These are phyloP conservation scores for Porites cylindrica DNA, from an alignment of 92 coral and sea anemone species.

Conservation along the genomic window DNA sequence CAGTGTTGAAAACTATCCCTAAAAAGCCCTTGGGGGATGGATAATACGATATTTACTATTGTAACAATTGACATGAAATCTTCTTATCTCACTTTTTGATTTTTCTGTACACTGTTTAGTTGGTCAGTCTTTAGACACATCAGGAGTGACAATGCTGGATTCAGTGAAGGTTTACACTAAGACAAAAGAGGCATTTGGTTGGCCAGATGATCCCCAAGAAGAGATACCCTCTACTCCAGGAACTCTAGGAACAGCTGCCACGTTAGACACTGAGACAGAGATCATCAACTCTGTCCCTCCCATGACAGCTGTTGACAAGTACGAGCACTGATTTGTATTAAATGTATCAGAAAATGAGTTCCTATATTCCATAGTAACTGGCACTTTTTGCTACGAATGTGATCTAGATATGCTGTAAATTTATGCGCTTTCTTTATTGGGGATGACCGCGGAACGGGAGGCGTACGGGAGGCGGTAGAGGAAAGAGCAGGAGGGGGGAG, in stretches of 20 bases:
- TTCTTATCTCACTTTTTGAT: neutral
- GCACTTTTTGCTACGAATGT: too few relatives aligned
- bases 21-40: too few relatives aligned
- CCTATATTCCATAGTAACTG: too few relatives aligned
- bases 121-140: conserved; percentile 95
- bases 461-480: too few relatives aligned
- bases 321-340: conserved; percentile 16
- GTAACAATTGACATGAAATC: neutral
- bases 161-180: conserved; percentile 94
- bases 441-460: too few relatives aligned
- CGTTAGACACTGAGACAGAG: conserved; percentile 83
- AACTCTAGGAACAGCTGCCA: conserved; percentile 46
- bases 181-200: conserved; percentile 97
- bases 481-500: too few relatives aligned
- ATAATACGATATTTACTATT: neutral
- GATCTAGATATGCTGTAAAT: too few relatives aligned
- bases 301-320: conserved; percentile 89
- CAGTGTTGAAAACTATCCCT: too few relatives aligned
- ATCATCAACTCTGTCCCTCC: conserved; percentile 80
- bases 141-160: conserved; percentile 97
- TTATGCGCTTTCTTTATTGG: too few relatives aligned
- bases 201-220: conserved; percentile 99
- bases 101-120: conserved; percentile 51
- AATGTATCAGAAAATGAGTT: too few relatives aligned
- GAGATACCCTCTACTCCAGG: conserved; percentile 86